These are phyloP conservation scores for Mormyrus lacerda DNA, from an alignment of 2,113 vertebrate species.

Conservation along the genomic window DNA sequence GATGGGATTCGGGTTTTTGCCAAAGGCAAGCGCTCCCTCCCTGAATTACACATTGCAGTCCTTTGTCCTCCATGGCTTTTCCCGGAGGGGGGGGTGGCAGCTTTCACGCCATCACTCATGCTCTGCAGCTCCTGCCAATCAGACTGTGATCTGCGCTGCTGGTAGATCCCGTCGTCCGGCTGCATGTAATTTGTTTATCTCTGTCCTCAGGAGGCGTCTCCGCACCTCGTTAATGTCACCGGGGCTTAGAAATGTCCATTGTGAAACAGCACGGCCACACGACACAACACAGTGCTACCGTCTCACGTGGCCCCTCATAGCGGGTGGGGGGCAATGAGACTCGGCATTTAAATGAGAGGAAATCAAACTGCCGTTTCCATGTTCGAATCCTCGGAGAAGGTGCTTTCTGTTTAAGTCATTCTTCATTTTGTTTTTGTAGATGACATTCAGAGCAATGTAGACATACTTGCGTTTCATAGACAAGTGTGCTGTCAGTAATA, in stretches of 20 bases:
- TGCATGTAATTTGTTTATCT: neutral
- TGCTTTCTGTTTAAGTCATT: neutral
- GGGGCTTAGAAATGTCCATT: neutral
- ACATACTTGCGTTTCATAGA: neutral
- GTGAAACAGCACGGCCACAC: neutral
- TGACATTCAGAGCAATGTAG: neutral
- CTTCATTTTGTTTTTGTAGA: neutral
- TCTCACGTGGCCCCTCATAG: neutral
- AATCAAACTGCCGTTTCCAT: neutral
- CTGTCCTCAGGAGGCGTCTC: neutral
- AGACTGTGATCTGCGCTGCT: neutral
- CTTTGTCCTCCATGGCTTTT: neutral
- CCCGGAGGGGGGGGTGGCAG: neutral
- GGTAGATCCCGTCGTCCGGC: neutral
- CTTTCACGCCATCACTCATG: neutral
- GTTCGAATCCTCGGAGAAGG: neutral
- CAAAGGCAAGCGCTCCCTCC: neutral
- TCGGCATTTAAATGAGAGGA: neutral
- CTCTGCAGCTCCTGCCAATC: neutral
- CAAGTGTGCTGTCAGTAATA: neutral
- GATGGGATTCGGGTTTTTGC: neutral
- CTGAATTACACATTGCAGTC: neutral
- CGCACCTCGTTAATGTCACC: neutral
- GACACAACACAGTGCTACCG: neutral
- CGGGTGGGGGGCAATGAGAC: neutral